Conservation (phyloP, 2,113 vertebrate species). For the Trogon surrucura region DNA sequence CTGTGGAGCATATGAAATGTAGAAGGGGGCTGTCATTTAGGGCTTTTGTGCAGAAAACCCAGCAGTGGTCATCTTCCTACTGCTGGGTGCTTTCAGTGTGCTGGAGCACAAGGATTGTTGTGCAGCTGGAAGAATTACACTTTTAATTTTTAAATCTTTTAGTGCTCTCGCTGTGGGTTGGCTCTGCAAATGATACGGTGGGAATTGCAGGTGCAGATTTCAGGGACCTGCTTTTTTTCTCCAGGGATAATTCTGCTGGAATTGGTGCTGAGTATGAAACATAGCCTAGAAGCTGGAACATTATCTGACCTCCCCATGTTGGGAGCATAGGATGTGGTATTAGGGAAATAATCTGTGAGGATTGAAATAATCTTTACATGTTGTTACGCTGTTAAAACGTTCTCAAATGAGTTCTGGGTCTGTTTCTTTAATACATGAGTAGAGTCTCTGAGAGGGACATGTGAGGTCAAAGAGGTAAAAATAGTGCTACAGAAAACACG, state of each 20-base stretch:
- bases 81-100: neutral
- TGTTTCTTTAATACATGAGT: neutral
- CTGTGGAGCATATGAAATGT: neutral
- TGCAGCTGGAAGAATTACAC: neutral
- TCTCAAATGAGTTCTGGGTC: neutral
- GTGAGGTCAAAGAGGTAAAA: slow-evolving; percentile 14
- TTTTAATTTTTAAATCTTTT: neutral
- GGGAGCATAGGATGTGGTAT: neutral
- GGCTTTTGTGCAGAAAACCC: neutral
- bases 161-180: neutral
- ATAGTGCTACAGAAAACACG: neutral
- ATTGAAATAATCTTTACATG: neutral
- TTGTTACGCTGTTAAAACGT: neutral
- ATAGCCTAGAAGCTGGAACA: neutral
- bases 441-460: neutral
- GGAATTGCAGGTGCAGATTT: neutral
- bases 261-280: neutral
- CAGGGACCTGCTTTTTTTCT: neutral
- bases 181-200: neutral
- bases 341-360: neutral
- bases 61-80: neutral
- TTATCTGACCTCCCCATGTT: neutral
- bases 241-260: neutral
- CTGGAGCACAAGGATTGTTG: neutral
- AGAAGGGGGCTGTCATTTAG: neutral